Percentiles rank a stretch among this genome's conserved stretches.
These are phyloP conservation scores for Tetragonisca angustula DNA, from an alignment of 2,888 invertebrate genomes.

Conservation along the genomic window DNA sequence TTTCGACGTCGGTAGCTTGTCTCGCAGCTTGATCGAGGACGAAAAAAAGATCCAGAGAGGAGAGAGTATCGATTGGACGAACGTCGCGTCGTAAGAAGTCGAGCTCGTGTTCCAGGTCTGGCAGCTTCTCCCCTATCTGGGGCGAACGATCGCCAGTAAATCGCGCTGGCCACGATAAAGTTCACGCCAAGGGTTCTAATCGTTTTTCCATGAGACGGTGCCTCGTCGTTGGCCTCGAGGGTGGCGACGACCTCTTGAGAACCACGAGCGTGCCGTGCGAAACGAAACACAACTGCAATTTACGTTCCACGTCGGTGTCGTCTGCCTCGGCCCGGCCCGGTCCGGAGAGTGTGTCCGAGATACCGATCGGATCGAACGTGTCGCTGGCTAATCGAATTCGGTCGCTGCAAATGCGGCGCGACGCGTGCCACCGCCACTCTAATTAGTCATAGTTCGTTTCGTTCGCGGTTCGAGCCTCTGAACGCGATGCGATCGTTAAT, in stretches of 20 bases:
- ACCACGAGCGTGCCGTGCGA: slow-evolving; percentile 2
- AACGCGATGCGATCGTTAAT: neutral
- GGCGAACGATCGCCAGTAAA: slow-evolving; percentile 59
- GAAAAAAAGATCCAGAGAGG: neutral
- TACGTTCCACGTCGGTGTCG: slow-evolving; percentile 23
- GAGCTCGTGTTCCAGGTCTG: slow-evolving; percentile 36
- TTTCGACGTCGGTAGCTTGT: neutral
- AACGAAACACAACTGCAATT: slow-evolving; percentile 40
- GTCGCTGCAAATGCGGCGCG: slow-evolving; percentile 31
- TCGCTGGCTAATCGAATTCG: slow-evolving; percentile 46
- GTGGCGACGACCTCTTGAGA: slow-evolving; percentile 9
- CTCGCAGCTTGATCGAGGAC: neutral
- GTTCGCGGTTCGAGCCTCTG: neutral
- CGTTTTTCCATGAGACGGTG: slow-evolving; percentile 71
- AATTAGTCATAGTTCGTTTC: slow-evolving; percentile 36
- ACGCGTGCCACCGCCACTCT: slow-evolving; percentile 38
- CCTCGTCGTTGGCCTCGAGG: slow-evolving; percentile 5
- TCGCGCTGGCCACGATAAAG: slow-evolving; percentile 69
- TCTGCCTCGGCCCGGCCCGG: neutral
- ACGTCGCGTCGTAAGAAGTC: neutral
- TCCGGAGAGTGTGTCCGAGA: slow-evolving; percentile 2
- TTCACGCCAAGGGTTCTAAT: slow-evolving; percentile 73
- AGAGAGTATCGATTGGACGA: slow-evolving; percentile 16
- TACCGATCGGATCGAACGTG: slow-evolving; percentile 22
- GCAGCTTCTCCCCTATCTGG: slow-evolving; percentile 41